A percentile compares a stretch with the other conserved stretches of the same genome.
Evolutionary conservation across 2,113 vertebrate genomes (phyloP).

Genomic region (Trogon melanurus): DNA sequence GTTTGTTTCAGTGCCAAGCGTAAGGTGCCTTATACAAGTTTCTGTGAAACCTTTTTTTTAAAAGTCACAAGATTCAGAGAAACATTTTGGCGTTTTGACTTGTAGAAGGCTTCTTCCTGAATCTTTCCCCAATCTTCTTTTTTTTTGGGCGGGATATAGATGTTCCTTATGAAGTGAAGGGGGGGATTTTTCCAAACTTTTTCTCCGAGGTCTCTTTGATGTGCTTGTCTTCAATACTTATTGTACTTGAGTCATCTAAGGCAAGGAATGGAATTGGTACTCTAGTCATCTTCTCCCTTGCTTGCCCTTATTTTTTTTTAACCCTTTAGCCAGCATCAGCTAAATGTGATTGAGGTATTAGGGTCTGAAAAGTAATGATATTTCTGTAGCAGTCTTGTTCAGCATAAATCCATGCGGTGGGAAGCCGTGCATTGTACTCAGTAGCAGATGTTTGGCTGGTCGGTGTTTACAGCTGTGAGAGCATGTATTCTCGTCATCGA

Average conservation of each 20-base stretch:
- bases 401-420: background rate
- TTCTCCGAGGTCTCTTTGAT: background rate
- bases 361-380: background rate
- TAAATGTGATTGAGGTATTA: background rate
- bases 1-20: background rate
- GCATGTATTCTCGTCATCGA: background rate
- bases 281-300: background rate
- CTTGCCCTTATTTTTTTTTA: background rate
- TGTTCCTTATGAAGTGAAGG: background rate
- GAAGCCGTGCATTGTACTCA: background rate
- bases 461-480: background rate
- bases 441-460: background rate
- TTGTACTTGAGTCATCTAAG: background rate
- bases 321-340: background rate
- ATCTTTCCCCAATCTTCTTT: background rate
- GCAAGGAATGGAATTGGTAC: background rate
- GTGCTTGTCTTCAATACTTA: background rate
- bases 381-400: background rate
- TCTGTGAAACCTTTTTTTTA: background rate
- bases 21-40: background rate
- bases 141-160: background rate
- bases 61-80: background rate
- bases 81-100: background rate
- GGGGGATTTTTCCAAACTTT: background rate
- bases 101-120: background rate